Conservation (phyloP, 2,888 invertebrate species). For the Drosophila quasianomalipes region DNA sequence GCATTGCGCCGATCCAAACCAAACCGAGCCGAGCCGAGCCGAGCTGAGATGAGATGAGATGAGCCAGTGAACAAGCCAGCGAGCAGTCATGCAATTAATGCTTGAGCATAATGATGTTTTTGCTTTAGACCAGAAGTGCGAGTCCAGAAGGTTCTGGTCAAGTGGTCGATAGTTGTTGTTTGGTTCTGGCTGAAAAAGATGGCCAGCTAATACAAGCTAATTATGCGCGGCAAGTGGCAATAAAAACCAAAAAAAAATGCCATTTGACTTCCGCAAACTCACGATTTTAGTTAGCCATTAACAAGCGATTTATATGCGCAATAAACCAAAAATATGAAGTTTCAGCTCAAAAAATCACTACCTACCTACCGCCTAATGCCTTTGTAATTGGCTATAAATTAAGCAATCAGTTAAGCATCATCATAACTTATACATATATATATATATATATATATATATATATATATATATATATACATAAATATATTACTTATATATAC, state of each 20-base stretch:
- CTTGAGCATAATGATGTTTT: conserved; percentile 71
- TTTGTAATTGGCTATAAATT: conserved; percentile 79
- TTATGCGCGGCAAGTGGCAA: conserved; percentile 66
- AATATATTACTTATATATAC: background rate
- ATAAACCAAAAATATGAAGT: conserved; percentile 64
- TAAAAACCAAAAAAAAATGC: conserved; percentile 41
- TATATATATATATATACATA: conserved; percentile 12
- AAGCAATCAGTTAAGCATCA: conserved; percentile 68
- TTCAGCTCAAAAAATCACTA: conserved; percentile 23
- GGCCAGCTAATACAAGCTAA: conserved; percentile 71
- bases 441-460: background rate
- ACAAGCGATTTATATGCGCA: conserved; percentile 74
- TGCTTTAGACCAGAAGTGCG: conserved; percentile 12
- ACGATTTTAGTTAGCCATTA: conserved; percentile 55
- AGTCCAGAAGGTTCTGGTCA: conserved; percentile 23
- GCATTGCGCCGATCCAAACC: background rate
- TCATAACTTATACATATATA: conserved; percentile 23
- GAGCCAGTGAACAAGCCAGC: conserved; percentile 15
- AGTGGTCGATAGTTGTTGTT: conserved; percentile 46
- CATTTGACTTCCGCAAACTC: conserved; percentile 72
- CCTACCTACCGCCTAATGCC: conserved; percentile 59
- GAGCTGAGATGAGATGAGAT: background rate
- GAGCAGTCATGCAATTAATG: conserved; percentile 71
- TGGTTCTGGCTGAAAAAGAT: conserved; percentile 14
- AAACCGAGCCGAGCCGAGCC: background rate